Conservation (phyloP, 35 echinoderm and acorn worm genomes). For the Apostichopus japonicus region DNA sequence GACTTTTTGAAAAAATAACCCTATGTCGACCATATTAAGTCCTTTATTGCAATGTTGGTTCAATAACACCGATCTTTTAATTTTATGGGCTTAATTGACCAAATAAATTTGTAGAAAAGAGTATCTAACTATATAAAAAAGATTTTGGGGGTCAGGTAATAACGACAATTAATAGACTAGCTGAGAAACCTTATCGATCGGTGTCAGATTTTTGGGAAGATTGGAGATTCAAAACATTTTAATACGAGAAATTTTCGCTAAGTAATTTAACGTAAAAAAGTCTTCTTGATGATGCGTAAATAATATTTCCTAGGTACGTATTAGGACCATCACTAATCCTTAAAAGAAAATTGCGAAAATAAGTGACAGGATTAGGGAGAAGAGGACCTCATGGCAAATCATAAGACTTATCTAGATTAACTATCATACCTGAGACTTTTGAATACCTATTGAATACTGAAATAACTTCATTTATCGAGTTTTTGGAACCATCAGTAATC, state of each 20-base stretch:
- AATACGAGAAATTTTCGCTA: not conserved
- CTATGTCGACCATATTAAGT: not conserved
- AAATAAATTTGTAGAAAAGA: not conserved
- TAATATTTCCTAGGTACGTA: too few species aligned
- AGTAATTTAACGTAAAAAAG: not conserved
- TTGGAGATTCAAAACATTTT: not conserved
- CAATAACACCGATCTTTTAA: not conserved
- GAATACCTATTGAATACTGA: not conserved
- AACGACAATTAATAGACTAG: not conserved
- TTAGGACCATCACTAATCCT: too few species aligned
- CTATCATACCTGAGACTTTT: not conserved
- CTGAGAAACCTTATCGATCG: not conserved
- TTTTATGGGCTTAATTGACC: not conserved
- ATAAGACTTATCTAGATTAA: not conserved
- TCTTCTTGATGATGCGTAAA: too few species aligned
- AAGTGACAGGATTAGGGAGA: too few species aligned
- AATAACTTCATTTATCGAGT: not conserved
- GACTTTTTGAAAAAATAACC: not conserved
- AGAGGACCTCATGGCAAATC: not conserved
- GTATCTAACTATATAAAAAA: not conserved
- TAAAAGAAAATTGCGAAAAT: too few species aligned
- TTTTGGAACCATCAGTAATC: conserved; percentile 6
- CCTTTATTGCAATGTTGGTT: not conserved
- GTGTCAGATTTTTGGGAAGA: not conserved
- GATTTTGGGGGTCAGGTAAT: not conserved